Percentiles rank a stretch among this genome's conserved stretches.
Conservation (phyloP, 2,797 vertebrate species). For the Xenops minutus region DNA sequence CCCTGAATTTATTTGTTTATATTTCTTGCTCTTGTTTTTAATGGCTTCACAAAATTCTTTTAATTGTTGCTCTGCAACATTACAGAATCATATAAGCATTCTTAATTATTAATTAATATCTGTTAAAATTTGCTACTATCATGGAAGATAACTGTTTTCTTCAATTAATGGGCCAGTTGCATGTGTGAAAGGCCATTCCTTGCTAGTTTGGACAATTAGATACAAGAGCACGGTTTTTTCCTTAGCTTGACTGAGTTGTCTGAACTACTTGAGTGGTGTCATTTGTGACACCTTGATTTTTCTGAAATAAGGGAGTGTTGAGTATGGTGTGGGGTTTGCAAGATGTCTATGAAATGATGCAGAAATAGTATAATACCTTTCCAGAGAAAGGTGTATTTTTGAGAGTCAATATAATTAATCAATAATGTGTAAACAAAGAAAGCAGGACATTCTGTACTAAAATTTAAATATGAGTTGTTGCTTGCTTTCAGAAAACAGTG, state of each 20-base stretch:
- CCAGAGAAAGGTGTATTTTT: neutral
- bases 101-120: neutral
- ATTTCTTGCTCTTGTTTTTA: neutral
- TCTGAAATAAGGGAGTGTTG: neutral
- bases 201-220: neutral
- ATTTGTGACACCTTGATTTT: neutral
- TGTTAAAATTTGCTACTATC: neutral
- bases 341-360: neutral
- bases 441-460: neutral
- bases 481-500: neutral
- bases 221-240: neutral
- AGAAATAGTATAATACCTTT: neutral
- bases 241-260: neutral
- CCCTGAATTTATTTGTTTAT: neutral
- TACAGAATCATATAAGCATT: neutral
- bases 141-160: neutral
- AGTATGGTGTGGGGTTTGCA: neutral
- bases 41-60: neutral
- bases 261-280: neutral
- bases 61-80: neutral
- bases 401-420: neutral
- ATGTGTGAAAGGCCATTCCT: neutral
- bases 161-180: neutral
- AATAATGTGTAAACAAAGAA: neutral
- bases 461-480: neutral